Evolutionary conservation across 2,888 invertebrate species (phyloP).

Genomic region (Halictus ligatus): DNA sequence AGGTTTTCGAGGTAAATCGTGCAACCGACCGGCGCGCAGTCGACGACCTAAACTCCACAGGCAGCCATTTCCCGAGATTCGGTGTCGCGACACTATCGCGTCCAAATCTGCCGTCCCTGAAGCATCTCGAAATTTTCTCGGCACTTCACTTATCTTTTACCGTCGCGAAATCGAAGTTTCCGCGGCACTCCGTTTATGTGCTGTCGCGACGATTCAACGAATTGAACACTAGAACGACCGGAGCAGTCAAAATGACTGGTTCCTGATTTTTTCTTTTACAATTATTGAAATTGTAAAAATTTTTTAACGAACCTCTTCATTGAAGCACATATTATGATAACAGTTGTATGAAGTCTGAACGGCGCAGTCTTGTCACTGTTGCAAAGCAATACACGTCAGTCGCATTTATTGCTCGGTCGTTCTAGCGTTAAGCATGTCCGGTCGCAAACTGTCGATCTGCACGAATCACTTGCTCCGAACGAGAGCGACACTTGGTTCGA

Average conservation of each 20-base stretch:
- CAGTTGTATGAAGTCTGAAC: too few relatives aligned
- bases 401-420: too few relatives aligned
- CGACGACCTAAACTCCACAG: slow-evolving; percentile 20
- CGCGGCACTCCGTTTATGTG: background rate
- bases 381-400: too few relatives aligned
- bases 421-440: too few relatives aligned
- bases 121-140: background rate
- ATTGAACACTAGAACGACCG: too few relatives aligned
- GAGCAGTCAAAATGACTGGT: too few relatives aligned
- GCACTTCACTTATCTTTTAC: background rate
- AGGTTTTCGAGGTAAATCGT: slow-evolving; percentile 51
- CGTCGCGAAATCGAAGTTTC: background rate
- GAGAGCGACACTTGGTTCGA: background rate
- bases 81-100: background rate
- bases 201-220: background rate
- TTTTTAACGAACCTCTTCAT: too few relatives aligned
- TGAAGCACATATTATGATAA: too few relatives aligned
- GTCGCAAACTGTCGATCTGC: background rate
- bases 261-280: too few relatives aligned
- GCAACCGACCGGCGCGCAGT: slow-evolving; percentile 41
- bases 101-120: background rate
- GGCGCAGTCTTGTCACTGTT: too few relatives aligned
- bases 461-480: background rate
- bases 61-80: background rate
- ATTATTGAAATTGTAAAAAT: too few relatives aligned